These are phyloP conservation scores for Pyrgilauda ruficollis DNA, from an alignment of 2,113 vertebrate genomes.

Conservation along the genomic window DNA sequence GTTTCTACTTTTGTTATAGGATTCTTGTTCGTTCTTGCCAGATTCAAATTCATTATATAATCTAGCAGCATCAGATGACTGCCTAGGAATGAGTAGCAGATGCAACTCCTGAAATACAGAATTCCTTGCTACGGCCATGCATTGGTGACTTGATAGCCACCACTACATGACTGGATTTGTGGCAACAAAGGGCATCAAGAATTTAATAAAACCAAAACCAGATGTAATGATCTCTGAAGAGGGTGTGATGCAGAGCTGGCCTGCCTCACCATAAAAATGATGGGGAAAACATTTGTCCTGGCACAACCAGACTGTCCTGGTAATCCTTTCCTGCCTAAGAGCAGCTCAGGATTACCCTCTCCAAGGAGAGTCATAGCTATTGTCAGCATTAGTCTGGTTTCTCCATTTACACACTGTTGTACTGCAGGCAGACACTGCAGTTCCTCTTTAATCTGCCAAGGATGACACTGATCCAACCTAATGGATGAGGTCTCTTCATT, in stretches of 20 bases:
- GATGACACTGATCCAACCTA: neutral
- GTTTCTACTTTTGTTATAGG: constrained; percentile 32
- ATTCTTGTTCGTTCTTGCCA: constrained; percentile 26
- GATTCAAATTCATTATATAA: neutral
- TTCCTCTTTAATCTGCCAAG: neutral
- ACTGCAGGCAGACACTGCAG: neutral
- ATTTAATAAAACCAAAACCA: neutral
- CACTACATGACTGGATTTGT: neutral
- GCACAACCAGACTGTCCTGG: neutral
- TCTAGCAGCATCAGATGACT: neutral
- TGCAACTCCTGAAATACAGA: neutral
- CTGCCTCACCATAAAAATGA: neutral
- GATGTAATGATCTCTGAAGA: neutral
- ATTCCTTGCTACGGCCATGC: neutral
- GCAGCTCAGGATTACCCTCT: neutral
- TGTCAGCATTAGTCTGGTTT: neutral
- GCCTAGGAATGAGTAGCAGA: constrained; percentile 19
- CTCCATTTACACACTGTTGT: neutral
- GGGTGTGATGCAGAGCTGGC: neutral
- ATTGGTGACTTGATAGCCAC: neutral
- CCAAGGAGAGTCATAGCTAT: neutral
- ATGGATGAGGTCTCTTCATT: neutral
- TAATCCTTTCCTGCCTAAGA: neutral
- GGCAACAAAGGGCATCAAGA: neutral
- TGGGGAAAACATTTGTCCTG: constrained; percentile 5